Base-by-base conservation (phyloP, 1,140 invertebrate genomes). In the Mizuhopecten yessoensis region DNA sequence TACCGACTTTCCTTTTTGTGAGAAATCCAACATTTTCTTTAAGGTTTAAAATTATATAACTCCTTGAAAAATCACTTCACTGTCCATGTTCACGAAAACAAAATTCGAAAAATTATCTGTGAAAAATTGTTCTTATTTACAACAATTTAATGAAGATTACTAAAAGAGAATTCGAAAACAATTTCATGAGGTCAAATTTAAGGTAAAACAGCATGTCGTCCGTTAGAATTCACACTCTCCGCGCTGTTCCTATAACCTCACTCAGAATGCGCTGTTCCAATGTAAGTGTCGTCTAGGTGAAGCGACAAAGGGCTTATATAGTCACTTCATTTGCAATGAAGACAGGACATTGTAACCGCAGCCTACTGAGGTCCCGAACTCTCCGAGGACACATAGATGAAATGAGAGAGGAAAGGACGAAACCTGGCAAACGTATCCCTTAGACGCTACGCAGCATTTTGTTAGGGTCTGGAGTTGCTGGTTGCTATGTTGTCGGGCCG, bases 241-340 rank as follows among this genome's bases (percentile, higher is more conserved):
- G 29, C 57, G 57, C 57, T 75, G 23, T 75, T 75, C 57, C 57
- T 75, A 75, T 75, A n/a, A 75, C 57, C 57, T 75, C 57, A 23
- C 57, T 75, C 57, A 23, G 57, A 29, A 75, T 75, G 57, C 17
- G 57, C 57, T 75, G n/a, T 75, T 75, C 57, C 23, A 75, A 5
- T n/a, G n/a, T 75, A 75, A 75, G 57, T 75, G 57, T 29, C 57
- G 29, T n/a, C n/a, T 75, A 75, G 57, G 57, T 75, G 29, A 29
- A 75, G 57, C 57, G 57, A 75, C 57, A 75, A 75, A n/a, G n/a
- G 57, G 57, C 11, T 75, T 75, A 75, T 75, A 75, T 75, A 75
- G 57, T 75, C 57, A 75, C 57, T 29, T 75, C 57, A 75, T 75
- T 75, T 75, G 57, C 57, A 75, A 75, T 75, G n/a, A 75, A 29